These are phyloP conservation scores for Coranthus polyacanthus DNA, from an alignment of 2,797 vertebrate genomes.

Conservation along the genomic window DNA sequence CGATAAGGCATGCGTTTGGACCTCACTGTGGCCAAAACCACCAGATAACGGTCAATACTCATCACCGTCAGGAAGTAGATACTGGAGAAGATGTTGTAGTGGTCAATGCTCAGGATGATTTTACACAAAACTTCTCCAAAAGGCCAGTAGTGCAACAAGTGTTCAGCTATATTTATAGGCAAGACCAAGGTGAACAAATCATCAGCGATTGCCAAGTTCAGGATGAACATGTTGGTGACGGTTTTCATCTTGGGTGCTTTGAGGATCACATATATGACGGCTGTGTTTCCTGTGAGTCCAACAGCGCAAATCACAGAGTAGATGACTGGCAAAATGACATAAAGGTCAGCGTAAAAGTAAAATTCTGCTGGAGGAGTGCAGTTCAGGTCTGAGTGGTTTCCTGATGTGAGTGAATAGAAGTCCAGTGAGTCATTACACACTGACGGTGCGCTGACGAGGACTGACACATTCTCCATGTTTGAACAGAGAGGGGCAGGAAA, in stretches of 20 bases:
- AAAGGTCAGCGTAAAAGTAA: conserved; percentile 80
- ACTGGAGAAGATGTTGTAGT: conserved; percentile 93
- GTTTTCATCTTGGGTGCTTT: conserved; percentile 93
- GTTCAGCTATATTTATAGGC: conserved; percentile 89
- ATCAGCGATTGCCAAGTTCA: conserved; percentile 89
- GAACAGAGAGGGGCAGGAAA: neutral
- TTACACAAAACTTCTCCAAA: conserved; percentile 91
- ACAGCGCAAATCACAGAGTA: conserved; percentile 89
- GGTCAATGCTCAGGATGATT: conserved; percentile 89
- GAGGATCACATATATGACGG: conserved; percentile 90
- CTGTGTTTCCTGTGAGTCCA: conserved; percentile 88
- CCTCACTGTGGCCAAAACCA: conserved; percentile 86
- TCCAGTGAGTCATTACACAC: conserved; percentile 73
- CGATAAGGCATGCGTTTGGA: conserved; percentile 87
- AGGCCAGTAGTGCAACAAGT: conserved; percentile 90
- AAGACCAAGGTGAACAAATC: conserved; percentile 89
- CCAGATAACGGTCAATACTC: conserved; percentile 90
- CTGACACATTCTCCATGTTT: conserved; percentile 72
- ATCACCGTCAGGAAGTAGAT: conserved; percentile 91
- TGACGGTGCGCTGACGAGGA: neutral
- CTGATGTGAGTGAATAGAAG: conserved; percentile 35
- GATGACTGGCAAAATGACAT: conserved; percentile 85
- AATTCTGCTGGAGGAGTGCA: conserved; percentile 65
- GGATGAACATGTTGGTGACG: conserved; percentile 91
- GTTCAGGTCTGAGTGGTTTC: conserved; percentile 64